Percentiles rank a stretch among this genome's conserved stretches.
phyloP scores from a whole-genome alignment of 1,140 invertebrate genomes.

The Drosophila varians region DNA sequence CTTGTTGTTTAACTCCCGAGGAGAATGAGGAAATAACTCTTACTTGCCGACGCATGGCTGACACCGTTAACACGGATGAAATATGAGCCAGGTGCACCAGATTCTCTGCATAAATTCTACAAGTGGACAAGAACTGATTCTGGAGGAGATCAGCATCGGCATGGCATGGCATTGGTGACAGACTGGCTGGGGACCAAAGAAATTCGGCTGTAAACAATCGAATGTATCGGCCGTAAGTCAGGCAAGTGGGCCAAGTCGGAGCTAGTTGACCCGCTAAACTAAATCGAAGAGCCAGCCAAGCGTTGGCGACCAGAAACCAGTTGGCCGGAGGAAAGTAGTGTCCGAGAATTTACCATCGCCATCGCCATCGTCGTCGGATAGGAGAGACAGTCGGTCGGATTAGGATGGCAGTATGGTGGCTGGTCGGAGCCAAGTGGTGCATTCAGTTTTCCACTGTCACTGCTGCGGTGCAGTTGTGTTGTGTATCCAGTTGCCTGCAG shows the following conservation, averaged over 20 bases:
- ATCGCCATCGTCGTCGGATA: background rate
- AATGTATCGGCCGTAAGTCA: constrained; percentile 53
- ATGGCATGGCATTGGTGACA: background rate
- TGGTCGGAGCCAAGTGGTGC: constrained; percentile 35
- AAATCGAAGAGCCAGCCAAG: constrained; percentile 48
- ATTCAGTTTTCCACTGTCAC: constrained; percentile 67
- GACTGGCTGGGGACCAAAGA: constrained; percentile 14
- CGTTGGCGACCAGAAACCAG: constrained; percentile 59
- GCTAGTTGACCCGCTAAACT: constrained; percentile 67
- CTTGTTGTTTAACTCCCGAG: background rate
- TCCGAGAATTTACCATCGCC: constrained; percentile 28
- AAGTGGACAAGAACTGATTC: constrained; percentile 18
- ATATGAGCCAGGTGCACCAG: constrained; percentile 39
- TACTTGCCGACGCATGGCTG: constrained; percentile 43
- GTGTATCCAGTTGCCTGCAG: constrained; percentile 11
- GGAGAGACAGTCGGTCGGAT: constrained; percentile 16
- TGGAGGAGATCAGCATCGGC: constrained; percentile 6
- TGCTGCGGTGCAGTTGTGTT: constrained; percentile 74
- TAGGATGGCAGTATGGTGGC: constrained; percentile 54
- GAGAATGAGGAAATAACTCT: constrained; percentile 23
- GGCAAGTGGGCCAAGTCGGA: constrained; percentile 41
- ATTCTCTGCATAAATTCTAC: constrained; percentile 7
- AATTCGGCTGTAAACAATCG: constrained; percentile 38
- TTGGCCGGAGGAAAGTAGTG: constrained; percentile 54
- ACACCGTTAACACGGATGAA: constrained; percentile 22